A percentile compares a stretch with the other conserved stretches of the same genome.
These are phyloP conservation scores for Galeruca laticollis DNA, from an alignment of 2,888 invertebrate genomes.

Conservation along the genomic window DNA sequence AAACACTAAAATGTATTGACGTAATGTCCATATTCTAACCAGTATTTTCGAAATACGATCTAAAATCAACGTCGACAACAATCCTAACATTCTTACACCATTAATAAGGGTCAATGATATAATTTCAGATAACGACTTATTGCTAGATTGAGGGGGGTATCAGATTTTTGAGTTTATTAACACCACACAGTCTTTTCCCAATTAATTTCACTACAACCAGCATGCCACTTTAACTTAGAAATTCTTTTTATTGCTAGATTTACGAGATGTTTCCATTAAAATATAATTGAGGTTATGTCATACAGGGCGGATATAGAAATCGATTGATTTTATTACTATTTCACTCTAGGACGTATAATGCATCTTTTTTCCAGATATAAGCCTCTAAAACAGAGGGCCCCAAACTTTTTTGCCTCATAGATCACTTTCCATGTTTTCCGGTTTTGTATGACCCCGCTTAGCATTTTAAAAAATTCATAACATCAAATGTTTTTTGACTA, in stretches of 20 bases:
- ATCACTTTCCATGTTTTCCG: no score
- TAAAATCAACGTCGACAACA: background rate
- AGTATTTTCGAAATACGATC: conserved; percentile 2
- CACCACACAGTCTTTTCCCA: conserved; percentile 32
- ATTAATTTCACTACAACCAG: conserved; percentile 21
- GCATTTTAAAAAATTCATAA: no score
- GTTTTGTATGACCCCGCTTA: no score
- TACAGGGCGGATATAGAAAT: conserved; percentile 11
- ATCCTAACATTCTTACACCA: background rate
- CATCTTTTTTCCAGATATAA: no score
- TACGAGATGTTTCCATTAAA: conserved; percentile 28
- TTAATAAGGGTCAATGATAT: conserved; percentile 34
- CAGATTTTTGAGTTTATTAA: conserved; percentile 42
- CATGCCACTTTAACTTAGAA: conserved; percentile 1
- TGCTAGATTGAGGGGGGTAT: conserved; percentile 49
- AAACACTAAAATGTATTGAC: no score
- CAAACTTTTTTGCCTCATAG: no score
- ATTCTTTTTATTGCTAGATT: conserved; percentile 30
- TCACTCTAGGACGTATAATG: no score
- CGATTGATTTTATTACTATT: no score
- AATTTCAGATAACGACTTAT: conserved; percentile 44
- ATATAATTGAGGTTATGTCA: conserved; percentile 28
- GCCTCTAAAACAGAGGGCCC: no score
- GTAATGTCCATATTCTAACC: no score
- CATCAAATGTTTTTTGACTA: no score